Conservation (phyloP, 2,888 invertebrate genomes). For the Girardia tigrina region DNA sequence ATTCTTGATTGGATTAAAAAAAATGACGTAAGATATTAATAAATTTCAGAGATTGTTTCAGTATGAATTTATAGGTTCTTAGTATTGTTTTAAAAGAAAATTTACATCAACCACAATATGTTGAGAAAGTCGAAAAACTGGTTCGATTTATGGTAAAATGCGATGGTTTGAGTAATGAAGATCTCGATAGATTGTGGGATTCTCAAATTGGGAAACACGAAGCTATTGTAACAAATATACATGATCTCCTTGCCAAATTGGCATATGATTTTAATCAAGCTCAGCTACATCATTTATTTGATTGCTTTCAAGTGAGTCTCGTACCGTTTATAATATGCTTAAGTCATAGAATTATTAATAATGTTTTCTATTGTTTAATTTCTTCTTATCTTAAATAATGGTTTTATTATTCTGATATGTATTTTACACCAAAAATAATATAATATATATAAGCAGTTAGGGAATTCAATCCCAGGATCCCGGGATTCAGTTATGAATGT, state of each 20-base stretch:
- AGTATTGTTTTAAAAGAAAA: constrained; percentile 87
- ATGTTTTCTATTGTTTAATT: no score
- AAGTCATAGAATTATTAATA: no score
- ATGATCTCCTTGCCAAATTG: constrained; percentile 81
- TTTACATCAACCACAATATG: constrained; percentile 81
- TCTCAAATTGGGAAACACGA: constrained; percentile 89
- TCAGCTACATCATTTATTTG: constrained; percentile 86
- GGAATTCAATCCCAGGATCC: no score
- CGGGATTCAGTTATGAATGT: no score
- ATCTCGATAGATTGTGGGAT: constrained; percentile 86
- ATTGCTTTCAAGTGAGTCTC: constrained; percentile 78
- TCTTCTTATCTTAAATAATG: no score
- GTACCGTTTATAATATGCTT: no score
- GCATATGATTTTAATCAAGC: constrained; percentile 97
- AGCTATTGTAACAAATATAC: constrained; percentile 87
- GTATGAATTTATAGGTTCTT: constrained; percentile 55
- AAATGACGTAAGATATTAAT: constrained; percentile 55
- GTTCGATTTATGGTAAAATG: constrained; percentile 82
- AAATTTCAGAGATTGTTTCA: neutral
- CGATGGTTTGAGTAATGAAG: constrained; percentile 66
- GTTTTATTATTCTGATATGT: no score
- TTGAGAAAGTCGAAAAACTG: constrained; percentile 90
- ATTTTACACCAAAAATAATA: no score
- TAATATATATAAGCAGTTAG: no score
- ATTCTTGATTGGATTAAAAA: constrained; percentile 90